These are phyloP conservation scores for Isaurus tuberculatus DNA, from an alignment of 92 coral and sea anemone genomes.

Conservation along the genomic window DNA sequence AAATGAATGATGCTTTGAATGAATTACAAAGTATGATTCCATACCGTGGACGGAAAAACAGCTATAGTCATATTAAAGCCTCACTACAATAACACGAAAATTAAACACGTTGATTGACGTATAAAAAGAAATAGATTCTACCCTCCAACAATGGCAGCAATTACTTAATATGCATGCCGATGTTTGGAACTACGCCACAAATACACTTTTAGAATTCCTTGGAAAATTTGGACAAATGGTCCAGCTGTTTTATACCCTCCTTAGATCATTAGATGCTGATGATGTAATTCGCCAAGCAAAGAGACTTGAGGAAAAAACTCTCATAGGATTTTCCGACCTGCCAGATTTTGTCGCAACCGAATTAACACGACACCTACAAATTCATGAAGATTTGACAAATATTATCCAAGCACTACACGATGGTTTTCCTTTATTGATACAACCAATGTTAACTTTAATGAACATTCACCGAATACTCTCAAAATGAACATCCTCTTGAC, in stretches of 20 bases:
- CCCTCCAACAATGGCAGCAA: no score
- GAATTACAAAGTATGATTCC: conserved; percentile 12
- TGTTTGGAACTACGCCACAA: conserved; percentile 5
- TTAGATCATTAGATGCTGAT: no score
- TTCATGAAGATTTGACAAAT: neutral
- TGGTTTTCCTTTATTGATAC: neutral
- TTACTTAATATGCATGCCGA: no score
- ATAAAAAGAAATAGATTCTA: neutral
- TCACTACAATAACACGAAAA: no score
- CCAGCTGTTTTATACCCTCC: neutral
- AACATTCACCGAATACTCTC: neutral
- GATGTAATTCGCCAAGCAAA: neutral
- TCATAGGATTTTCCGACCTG: no score
- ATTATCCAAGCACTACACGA: no score
- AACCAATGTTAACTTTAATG: neutral
- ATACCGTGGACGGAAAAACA: no score
- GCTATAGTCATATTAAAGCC: neutral
- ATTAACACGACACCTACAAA: neutral
- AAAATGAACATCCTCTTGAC: conserved; percentile 11
- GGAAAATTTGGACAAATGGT: neutral
- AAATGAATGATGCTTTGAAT: conserved; percentile 18
- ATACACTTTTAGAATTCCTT: neutral
- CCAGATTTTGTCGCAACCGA: no score
- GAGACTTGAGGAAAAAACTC: neutral
- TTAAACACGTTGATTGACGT: neutral